Base-by-base conservation (phyloP, 2,888 invertebrate genomes). In the Heliconius hortense region DNA sequence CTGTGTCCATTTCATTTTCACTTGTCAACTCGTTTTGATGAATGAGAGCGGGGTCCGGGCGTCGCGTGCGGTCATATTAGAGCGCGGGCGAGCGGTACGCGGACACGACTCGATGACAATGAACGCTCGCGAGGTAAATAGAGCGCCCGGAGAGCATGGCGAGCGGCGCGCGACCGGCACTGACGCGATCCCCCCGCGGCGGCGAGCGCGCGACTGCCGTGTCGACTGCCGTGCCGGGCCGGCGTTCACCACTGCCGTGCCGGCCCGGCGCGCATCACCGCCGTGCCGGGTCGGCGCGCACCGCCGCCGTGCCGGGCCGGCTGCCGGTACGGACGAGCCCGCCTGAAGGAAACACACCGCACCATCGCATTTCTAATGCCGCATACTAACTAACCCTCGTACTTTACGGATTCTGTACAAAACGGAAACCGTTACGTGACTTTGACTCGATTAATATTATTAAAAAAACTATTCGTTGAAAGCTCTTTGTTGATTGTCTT, bases 1-100 rank as follows among this genome's bases (percentile, higher is more conserved):
- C 93, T 90, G 88, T 88, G 90, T 92, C 90, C 93, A 92, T 93
- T 84, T 88, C 93, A 94, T 93, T 90, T 91, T 93, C 84, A 92
- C 90, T 90, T 86, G 88, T 90, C 88, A 88, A 83, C 87, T 85
- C 81, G 85, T 90, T 87, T 83, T 83, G 82, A 84, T 89, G 87
- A 90, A 89, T 87, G 88, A 86, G 85, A 88, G 84, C 85, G 80
- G 82, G 85, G 87, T 87, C 83, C 84, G 86, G 83, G 80, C 80
- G 80, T 84, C 84, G 84, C 86, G 87, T 85, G 86, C 88, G 86
- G 80, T 87, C 91, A 91, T 91, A 86, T 89, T 91, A 87, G 84
- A 87, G 87, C 87, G 84, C 80, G 84, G 81, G 84, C 86, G 85
- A 82, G 83, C 84, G 84, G 84, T 85, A 81, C 84, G 85, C 86